Evolutionary conservation across 1,140 invertebrate genomes (phyloP), one percentile per base, ranked within the genome.

Genomic region (Watersipora subatra): DNA sequence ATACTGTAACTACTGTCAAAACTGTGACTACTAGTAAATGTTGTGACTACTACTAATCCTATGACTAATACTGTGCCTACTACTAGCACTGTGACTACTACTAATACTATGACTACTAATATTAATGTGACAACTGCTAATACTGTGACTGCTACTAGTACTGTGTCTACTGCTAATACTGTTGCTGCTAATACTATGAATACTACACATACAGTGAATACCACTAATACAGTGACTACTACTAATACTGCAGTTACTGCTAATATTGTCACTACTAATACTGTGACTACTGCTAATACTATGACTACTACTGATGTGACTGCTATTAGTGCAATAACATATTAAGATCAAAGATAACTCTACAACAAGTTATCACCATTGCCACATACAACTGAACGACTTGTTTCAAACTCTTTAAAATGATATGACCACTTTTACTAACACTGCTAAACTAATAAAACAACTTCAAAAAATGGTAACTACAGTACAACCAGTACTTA

Each of bases 81-180:
- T 46, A 46, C 34, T 46, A 46, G 7, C n/a, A n/a, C 34, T 46
- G n/a, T n/a, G 7, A 46, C 34, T 46, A n/a, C 34, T 46, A 46
- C 34, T 62, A 34, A 15, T 62, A 34, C 61, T 62, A 34, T 27
- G 34, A 62, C 61, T 62, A 34, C 61, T 62, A 34, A 15, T 62
- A n/a, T n/a, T n/a, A n/a, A n/a, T 62, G 22, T 27, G 34, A 62
- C 61, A 34, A 34, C 61, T 62, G 28, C 61, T 62, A 62, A 12
- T 62, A 62, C 61, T 62, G 28, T 27, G 3, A 46, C 34, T 46
- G n/a, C 34, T 46, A n/a, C 34, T 46, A n/a, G 7, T 46, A n/a
- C 34, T 46, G 34, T n/a, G 7, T 7, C 34, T 46, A n/a, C 34
- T 46, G 34, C 34, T 46, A n/a, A 7, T 46, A n/a, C 34, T 46